These are phyloP conservation scores for Caerostris extrusa DNA, from an alignment of 1,140 invertebrate species.

Conservation along the genomic window DNA sequence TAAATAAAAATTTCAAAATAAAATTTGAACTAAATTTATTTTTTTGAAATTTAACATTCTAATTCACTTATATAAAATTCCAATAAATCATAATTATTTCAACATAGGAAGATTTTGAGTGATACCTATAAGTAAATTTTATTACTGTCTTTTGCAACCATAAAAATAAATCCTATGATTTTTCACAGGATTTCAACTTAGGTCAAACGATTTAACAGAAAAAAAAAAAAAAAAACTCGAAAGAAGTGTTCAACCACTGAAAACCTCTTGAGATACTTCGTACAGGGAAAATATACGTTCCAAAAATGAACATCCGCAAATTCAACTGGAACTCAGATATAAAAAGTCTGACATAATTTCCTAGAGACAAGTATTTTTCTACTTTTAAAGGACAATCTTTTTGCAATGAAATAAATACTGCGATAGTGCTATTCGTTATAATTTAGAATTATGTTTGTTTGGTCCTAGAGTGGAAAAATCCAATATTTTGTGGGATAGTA, in stretches of 20 bases:
- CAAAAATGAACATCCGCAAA: neutral
- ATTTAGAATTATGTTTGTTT: neutral
- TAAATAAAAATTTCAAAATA: too few species aligned
- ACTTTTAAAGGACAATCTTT: neutral
- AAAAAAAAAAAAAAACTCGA: neutral
- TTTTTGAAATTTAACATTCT: too few species aligned
- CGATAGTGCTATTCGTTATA: neutral
- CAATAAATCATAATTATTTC: too few species aligned
- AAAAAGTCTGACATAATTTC: neutral
- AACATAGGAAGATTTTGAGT: too few species aligned
- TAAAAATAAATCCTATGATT: too few species aligned
- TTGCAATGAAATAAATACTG: neutral
- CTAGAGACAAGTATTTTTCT: neutral
- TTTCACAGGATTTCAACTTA: too few species aligned
- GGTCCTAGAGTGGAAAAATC: neutral
- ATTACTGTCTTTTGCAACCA: too few species aligned
- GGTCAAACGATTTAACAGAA: too few species aligned
- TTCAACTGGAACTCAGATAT: neutral
- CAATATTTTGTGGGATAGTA: neutral
- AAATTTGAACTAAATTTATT: too few species aligned
- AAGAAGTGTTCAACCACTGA: neutral
- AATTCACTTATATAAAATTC: too few species aligned
- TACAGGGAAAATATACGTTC: neutral
- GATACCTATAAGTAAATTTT: too few species aligned
- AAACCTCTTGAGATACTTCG: conserved; percentile 3